These are phyloP conservation scores for Rhea americana DNA, from an alignment of 2,113 vertebrate species.

Conservation along the genomic window DNA sequence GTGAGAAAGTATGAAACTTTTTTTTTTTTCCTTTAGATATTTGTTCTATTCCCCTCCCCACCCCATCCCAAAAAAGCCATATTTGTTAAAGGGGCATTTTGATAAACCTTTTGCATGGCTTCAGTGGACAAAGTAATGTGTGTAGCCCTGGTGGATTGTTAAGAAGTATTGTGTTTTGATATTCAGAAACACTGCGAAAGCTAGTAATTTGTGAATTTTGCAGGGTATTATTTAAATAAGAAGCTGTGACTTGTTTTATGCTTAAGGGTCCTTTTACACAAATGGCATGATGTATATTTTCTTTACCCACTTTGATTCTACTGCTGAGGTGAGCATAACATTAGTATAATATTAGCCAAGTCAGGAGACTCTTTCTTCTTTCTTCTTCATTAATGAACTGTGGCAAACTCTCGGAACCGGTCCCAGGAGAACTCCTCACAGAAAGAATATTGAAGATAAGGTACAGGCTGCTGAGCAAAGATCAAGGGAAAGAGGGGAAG, in stretches of 20 bases:
- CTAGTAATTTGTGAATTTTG: slow-evolving; percentile 29
- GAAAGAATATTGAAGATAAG: not conserved
- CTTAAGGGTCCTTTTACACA: slow-evolving; percentile 63
- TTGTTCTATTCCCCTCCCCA: not conserved
- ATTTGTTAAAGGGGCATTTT: slow-evolving; percentile 48
- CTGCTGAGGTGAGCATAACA: slow-evolving; percentile 55
- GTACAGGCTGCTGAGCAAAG: slow-evolving; percentile 39
- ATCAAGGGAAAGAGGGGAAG: not conserved
- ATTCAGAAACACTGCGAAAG: slow-evolving; percentile 24
- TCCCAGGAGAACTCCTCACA: slow-evolving; percentile 24
- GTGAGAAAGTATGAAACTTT: not conserved
- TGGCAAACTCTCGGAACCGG: not conserved
- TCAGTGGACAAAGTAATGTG: not conserved
- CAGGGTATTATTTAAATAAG: slow-evolving; percentile 36
- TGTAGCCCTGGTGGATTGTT: not conserved
- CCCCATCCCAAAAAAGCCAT: not conserved
- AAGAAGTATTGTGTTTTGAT: slow-evolving; percentile 25
- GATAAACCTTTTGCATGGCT: slow-evolving; percentile 38
- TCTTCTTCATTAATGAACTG: slow-evolving; percentile 38
- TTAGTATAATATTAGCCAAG: slow-evolving; percentile 34
- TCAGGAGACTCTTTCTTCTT: slow-evolving; percentile 30
- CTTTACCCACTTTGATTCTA: slow-evolving; percentile 55
- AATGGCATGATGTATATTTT: slow-evolving; percentile 62
- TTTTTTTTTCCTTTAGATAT: not conserved
- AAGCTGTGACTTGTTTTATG: slow-evolving; percentile 41